Conservation (phyloP, 2,797 vertebrate genomes). For the Leucoraja ocellata region DNA sequence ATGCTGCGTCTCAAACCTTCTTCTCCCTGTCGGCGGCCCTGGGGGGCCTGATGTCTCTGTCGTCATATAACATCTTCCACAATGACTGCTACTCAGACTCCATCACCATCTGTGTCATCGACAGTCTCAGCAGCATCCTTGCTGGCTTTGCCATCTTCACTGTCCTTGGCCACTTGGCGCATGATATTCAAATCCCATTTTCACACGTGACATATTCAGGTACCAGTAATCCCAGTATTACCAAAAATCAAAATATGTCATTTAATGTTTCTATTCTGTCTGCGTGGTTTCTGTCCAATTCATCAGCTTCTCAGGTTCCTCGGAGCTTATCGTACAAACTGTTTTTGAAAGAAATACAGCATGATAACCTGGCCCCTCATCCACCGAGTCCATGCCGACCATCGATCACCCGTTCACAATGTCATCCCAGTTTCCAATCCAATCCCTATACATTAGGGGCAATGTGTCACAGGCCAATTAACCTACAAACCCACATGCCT, state of each 20-base stretch:
- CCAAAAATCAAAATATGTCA: neutral
- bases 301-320: neutral
- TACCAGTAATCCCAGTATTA: neutral
- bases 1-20: conserved; percentile 4
- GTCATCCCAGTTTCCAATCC: too few relatives aligned
- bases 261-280: neutral
- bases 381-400: too few relatives aligned
- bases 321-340: neutral
- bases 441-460: too few relatives aligned
- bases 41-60: neutral
- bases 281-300: neutral
- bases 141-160: neutral
- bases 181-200: neutral
- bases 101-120: neutral
- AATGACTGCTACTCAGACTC: neutral
- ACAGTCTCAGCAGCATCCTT: neutral
- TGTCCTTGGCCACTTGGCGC: neutral
- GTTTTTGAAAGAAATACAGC: too few relatives aligned
- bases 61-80: conserved; percentile 12
- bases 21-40: neutral
- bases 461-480: too few relatives aligned
- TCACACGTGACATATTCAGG: neutral
- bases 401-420: too few relatives aligned
- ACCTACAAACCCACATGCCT: too few relatives aligned
- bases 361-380: too few relatives aligned